Base-by-base conservation (phyloP, 2,888 invertebrate species). In the Polyommatus iphigenia region DNA sequence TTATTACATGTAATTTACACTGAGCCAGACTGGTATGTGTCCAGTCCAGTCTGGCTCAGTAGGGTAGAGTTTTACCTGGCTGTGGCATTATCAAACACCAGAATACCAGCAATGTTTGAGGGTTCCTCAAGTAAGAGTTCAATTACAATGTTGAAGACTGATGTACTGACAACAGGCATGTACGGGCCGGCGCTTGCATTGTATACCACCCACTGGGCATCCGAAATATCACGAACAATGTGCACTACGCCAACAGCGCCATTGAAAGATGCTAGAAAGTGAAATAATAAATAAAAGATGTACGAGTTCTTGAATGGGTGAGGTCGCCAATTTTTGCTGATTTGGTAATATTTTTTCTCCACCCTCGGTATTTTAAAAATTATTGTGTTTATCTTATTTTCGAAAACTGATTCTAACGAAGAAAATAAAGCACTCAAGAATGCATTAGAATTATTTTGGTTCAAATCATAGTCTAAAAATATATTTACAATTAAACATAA, bases 191-290 rank as follows among this genome's bases (percentile, higher is more conserved):
- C 96, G n/a, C 96, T 96, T 2, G 96, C 96, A 82, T 96, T 95
- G 32, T 91, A 90, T 46, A 97, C 89, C 71, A 99, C 87, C 96
- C 97, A 98, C 71, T 96, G 91, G 10, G 97, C 91, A 87, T 98
- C 98, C n/a, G 87, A 88, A 3, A 94, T 85, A 76, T 91, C 91
- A 81, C 95, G 94, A 71, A 98, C 92, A 83, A 97, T 93, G 84
- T 98, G 97, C 10, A 99, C 94, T 1, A 97, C 97, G 24, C 99
- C 99, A 20, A 97, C 97, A 80, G 97, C 97, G 54, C 99, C 99
- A 76, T 95, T 95, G 78, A 95, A 94, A 81, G 95, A 91, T 50
- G 98, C 97, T 97, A 85, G 73, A 94, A 92, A 32, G 36, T 36
- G 18, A 24, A 72, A 32, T 54, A n/a, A 54, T 41, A 6, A 59